Evolutionary conservation across 2,797 vertebrate species (phyloP).

Genomic region (Petrocephalus sullivani): DNA sequence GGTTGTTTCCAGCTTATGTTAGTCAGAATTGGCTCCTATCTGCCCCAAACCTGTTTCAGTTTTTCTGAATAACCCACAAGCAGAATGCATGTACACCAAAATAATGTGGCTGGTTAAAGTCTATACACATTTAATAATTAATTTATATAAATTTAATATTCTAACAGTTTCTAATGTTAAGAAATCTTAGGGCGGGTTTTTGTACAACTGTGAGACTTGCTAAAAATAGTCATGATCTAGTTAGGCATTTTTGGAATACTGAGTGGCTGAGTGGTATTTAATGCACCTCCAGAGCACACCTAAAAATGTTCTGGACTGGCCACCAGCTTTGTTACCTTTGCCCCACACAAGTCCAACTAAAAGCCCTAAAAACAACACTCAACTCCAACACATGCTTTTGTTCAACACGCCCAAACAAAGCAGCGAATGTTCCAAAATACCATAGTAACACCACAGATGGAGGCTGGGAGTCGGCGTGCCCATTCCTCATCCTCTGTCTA

Average conservation of each 20-base stretch:
- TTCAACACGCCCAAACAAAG: slow-evolving; percentile 44
- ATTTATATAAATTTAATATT: background rate
- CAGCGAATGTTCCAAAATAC: slow-evolving; percentile 63
- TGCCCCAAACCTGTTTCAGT: background rate
- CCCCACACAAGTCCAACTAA: background rate
- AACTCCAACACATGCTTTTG: slow-evolving; percentile 19
- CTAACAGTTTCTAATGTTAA: background rate
- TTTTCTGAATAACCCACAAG: background rate
- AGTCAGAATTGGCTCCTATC: background rate
- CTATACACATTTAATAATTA: background rate
- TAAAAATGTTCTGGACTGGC: background rate
- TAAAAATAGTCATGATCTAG: background rate
- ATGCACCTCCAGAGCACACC: background rate
- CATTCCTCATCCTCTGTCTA: slow-evolving; percentile 40
- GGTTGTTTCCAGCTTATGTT: background rate
- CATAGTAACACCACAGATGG: slow-evolving; percentile 51
- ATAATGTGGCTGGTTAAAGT: background rate
- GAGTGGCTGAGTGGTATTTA: background rate
- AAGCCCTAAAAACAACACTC: background rate
- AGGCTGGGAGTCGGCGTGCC: slow-evolving; percentile 51
- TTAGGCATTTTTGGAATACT: background rate
- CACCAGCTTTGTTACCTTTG: background rate
- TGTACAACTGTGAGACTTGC: background rate
- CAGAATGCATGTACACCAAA: background rate
- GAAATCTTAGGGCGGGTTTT: background rate